Percentiles rank a stretch among this genome's conserved stretches.
phyloP scores from a whole-genome alignment of 2,797 vertebrate species.

The Diceros bicornis region DNA sequence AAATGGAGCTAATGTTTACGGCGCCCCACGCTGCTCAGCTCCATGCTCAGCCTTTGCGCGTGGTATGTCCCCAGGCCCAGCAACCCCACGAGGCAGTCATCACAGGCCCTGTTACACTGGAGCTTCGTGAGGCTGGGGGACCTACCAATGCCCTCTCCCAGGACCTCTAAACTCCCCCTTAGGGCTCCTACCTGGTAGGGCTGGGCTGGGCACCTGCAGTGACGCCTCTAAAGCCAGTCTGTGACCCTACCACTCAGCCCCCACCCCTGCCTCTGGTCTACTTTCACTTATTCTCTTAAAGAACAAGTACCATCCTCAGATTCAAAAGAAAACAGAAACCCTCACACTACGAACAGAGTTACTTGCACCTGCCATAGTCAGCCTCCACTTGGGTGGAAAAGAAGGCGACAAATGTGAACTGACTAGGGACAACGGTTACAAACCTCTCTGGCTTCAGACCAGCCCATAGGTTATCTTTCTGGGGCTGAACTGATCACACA shows the following conservation, averaged over 20 bases:
- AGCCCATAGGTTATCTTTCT: background rate
- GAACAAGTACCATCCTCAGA: background rate
- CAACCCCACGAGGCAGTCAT: background rate
- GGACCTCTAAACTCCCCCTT: background rate
- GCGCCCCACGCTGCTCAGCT: background rate
- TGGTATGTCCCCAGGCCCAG: background rate
- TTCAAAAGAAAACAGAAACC: background rate
- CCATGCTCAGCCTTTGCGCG: background rate
- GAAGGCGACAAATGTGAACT: background rate
- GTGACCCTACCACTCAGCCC: background rate
- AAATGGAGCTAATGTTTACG: fast-evolving
- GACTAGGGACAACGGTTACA: fast-evolving
- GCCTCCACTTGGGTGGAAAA: background rate
- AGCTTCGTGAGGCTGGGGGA: background rate
- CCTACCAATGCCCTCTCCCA: no score
- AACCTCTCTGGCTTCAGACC: background rate
- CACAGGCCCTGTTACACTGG: background rate
- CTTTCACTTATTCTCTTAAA: background rate
- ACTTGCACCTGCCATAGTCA: background rate
- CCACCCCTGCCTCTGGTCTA: background rate
- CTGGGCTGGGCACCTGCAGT: background rate
- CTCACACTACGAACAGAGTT: no score
- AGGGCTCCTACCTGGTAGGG: background rate
- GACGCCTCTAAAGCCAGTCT: background rate
- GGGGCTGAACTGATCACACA: background rate